phyloP scores from a whole-genome alignment of 2,113 vertebrate genomes.

The Shinisaurus crocodilurus region DNA sequence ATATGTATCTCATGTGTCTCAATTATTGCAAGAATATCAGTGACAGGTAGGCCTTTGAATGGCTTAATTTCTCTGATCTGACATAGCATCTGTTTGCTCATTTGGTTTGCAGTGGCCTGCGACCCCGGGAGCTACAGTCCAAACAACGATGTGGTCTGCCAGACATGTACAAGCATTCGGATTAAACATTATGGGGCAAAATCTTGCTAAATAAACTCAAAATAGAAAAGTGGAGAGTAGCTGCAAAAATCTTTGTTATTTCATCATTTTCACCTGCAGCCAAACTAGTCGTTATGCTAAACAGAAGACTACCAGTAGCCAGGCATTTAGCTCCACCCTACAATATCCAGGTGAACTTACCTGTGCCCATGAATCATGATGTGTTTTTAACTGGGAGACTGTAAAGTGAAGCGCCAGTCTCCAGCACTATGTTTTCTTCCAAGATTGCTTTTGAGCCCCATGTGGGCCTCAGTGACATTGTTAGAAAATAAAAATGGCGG shows the following conservation, averaged over 20 bases:
- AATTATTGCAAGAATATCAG: not conserved
- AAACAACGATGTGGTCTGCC: constrained; percentile 66
- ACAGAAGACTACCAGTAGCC: not conserved
- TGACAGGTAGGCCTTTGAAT: not conserved
- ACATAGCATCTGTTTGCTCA: not conserved
- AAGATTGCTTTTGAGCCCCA: no score
- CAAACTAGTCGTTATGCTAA: not conserved
- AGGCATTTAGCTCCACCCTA: not conserved
- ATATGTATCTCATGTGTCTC: not conserved
- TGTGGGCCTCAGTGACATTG: no score
- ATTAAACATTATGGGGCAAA: constrained; percentile 69
- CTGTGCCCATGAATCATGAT: not conserved
- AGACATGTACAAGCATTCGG: constrained; percentile 51
- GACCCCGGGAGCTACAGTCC: constrained; percentile 78
- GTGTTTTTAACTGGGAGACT: no score
- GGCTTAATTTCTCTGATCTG: not conserved
- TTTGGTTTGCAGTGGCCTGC: constrained; percentile 77
- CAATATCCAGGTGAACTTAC: not conserved
- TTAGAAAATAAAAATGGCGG: no score
- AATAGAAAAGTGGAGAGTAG: constrained; percentile 26
- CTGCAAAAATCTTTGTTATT: not conserved
- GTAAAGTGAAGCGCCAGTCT: no score
- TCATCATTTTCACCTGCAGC: not conserved
- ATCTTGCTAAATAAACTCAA: constrained; percentile 64
- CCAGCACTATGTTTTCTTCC: no score